phyloP scores from a whole-genome alignment of 1,140 invertebrate genomes.

The Brachionus koreanus region DNA sequence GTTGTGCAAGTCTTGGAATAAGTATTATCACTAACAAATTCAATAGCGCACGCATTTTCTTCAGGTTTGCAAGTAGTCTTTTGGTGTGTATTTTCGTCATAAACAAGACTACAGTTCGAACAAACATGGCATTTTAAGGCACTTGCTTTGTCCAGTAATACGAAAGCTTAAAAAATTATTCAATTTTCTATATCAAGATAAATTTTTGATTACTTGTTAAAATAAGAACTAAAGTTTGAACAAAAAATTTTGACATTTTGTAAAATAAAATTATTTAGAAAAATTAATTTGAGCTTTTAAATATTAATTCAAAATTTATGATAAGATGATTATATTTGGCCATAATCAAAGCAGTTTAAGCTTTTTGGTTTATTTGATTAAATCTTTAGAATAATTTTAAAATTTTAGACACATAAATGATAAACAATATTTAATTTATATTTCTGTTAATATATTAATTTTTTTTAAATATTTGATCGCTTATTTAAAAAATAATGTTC shows the following conservation, averaged over 20 bases:
- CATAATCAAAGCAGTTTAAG: not conserved
- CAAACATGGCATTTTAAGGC: not conserved
- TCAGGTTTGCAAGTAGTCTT: not conserved
- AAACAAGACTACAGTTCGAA: not conserved
- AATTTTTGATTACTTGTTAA: not conserved
- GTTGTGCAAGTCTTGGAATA: not conserved
- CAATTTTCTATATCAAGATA: not conserved
- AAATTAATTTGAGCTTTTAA: not conserved
- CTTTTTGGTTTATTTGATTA: not conserved
- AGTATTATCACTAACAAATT: not conserved
- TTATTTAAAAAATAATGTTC: too few relatives aligned
- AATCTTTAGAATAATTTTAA: not conserved
- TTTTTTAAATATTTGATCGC: too few relatives aligned
- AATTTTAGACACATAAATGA: not conserved
- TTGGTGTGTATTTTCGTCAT: not conserved
- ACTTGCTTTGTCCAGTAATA: not conserved
- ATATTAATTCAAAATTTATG: not conserved
- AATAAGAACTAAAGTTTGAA: not conserved
- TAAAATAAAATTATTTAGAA: not conserved
- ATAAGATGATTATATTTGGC: not conserved
- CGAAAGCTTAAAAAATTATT: not conserved
- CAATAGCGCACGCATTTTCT: conserved; percentile 10
- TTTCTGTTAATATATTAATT: too few relatives aligned
- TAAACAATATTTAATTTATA: not conserved
- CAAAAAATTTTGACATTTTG: not conserved